Conservation (phyloP, 1,140 invertebrate species). For the Kradibia gibbosae region DNA sequence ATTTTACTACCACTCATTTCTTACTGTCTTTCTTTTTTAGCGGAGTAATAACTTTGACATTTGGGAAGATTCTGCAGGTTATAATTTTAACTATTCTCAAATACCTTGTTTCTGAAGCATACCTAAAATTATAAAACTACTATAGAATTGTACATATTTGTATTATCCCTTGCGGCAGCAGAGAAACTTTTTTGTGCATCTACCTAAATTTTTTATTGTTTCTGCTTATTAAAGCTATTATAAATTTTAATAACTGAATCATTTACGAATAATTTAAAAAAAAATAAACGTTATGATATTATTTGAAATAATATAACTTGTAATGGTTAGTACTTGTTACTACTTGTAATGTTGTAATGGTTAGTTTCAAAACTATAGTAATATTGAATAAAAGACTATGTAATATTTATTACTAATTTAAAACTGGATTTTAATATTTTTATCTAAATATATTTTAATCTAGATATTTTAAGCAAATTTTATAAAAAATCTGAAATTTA, state of each 20-base stretch:
- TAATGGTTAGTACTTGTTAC: too few relatives aligned
- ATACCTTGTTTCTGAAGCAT: constrained; percentile 17
- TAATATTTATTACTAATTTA: too few relatives aligned
- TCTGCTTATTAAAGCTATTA: background rate
- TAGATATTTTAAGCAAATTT: too few relatives aligned
- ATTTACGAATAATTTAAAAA: constrained; percentile 1
- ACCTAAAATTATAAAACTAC: constrained; percentile 12
- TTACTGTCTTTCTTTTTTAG: background rate
- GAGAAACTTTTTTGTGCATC: background rate
- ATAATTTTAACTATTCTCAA: constrained; percentile 32
- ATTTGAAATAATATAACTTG: too few relatives aligned
- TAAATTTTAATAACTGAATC: background rate
- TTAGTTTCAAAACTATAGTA: background rate
- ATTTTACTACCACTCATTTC: background rate
- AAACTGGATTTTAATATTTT: too few relatives aligned
- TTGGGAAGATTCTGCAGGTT: constrained; percentile 37
- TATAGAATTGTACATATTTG: background rate
- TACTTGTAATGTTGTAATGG: too few relatives aligned
- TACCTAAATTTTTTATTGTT: background rate
- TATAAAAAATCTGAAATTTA: too few relatives aligned
- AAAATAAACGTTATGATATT: too few relatives aligned
- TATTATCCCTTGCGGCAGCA: background rate
- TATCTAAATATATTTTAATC: too few relatives aligned
- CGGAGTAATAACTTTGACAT: background rate
- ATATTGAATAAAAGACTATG: constrained; percentile 8